Conservation (phyloP, 37 sponge, comb jelly and placozoan species). For the Beroe forskalii region DNA sequence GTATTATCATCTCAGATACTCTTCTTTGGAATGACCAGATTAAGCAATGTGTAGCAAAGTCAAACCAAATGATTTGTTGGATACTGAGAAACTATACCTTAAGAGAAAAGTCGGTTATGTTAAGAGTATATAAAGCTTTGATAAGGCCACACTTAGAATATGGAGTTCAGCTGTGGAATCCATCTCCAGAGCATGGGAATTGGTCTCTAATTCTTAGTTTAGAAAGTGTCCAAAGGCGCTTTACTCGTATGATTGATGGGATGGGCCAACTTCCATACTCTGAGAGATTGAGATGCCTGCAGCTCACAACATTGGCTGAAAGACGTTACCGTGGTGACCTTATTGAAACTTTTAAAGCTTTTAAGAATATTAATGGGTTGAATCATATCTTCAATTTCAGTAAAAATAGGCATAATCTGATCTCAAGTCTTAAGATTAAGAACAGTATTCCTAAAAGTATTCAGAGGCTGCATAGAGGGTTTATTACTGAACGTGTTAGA, state of each 20-base stretch:
- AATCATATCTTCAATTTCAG: no score
- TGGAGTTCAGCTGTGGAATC: slow-evolving; percentile 9
- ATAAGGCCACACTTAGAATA: not conserved
- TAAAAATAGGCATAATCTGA: no score
- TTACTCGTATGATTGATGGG: not conserved
- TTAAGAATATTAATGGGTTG: no score
- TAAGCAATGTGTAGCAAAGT: not conserved
- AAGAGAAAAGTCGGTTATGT: not conserved
- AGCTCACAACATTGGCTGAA: not conserved
- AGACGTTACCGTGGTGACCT: no score
- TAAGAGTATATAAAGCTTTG: not conserved
- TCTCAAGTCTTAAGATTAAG: no score
- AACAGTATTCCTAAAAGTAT: no score
- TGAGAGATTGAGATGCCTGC: not conserved
- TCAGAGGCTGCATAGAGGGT: no score
- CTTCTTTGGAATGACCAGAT: slow-evolving; percentile 34
- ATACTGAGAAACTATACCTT: not conserved
- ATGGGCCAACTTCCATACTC: not conserved
- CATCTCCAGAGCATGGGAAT: not conserved
- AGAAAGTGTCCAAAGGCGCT: not conserved
- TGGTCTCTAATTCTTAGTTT: not conserved
- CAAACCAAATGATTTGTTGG: not conserved
- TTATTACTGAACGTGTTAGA: no score
- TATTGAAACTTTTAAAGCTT: no score
- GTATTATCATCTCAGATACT: not conserved